A percentile compares a stretch with the other conserved stretches of the same genome.
These are phyloP conservation scores for Amiota minor DNA, from an alignment of 2,888 invertebrate genomes.

Conservation along the genomic window DNA sequence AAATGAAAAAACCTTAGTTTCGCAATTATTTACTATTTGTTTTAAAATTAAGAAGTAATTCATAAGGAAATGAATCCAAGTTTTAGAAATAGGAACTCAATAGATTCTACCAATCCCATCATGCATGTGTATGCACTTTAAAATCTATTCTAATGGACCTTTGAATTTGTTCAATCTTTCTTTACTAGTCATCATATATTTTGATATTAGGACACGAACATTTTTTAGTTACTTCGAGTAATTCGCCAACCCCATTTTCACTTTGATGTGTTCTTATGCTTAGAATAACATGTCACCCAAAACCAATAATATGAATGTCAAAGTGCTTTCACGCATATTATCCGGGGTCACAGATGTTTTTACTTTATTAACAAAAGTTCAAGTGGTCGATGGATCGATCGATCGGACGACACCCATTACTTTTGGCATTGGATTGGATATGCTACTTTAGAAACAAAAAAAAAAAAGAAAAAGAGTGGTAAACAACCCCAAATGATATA, in stretches of 20 bases:
- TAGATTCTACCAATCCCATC: neutral
- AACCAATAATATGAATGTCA: slow-evolving; percentile 35
- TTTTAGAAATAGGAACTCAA: neutral
- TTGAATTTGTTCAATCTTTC: too few species aligned
- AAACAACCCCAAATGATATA: slow-evolving; percentile 12
- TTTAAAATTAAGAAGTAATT: too few species aligned
- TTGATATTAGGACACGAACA: too few species aligned
- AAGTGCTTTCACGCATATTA: slow-evolving; percentile 52
- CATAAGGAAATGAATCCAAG: too few species aligned
- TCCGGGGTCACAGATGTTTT: slow-evolving; percentile 62
- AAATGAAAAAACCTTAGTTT: too few species aligned
- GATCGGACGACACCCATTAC: neutral
- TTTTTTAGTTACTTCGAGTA: too few species aligned
- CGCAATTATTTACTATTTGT: too few species aligned
- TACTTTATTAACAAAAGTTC: slow-evolving; percentile 49
- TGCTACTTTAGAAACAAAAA: neutral
- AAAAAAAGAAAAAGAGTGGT: too few species aligned
- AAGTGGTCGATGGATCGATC: slow-evolving; percentile 10
- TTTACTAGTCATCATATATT: too few species aligned
- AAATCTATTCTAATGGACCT: neutral
- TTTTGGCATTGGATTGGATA: slow-evolving; percentile 14
- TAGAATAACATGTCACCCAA: neutral
- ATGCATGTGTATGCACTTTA: neutral
- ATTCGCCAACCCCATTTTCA: too few species aligned
- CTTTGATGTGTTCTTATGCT: neutral